Percentiles rank a stretch among this genome's conserved stretches.
phyloP scores from a whole-genome alignment of 2,113 vertebrate species.

The Asarcornis scutulata region DNA sequence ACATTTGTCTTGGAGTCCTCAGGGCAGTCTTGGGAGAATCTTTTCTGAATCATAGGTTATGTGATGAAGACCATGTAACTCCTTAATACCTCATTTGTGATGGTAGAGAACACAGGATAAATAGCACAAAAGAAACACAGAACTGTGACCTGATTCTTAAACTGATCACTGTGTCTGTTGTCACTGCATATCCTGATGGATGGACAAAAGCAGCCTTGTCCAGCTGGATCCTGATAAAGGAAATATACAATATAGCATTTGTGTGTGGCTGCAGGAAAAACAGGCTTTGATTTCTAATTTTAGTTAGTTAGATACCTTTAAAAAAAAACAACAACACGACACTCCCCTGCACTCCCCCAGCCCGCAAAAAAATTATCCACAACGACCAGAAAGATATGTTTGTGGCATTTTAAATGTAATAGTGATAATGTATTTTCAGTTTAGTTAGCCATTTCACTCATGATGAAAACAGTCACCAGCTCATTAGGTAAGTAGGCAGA shows the following conservation, averaged over 20 bases:
- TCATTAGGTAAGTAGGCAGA: neutral
- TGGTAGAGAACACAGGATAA: conserved; percentile 18
- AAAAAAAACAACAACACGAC: neutral
- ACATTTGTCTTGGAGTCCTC: conserved; percentile 5
- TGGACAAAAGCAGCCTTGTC: conserved; percentile 54
- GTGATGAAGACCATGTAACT: conserved; percentile 11
- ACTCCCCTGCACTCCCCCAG: too few species aligned
- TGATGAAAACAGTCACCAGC: neutral
- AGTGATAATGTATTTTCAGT: neutral
- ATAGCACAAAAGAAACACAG: conserved; percentile 33
- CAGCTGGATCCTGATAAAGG: neutral
- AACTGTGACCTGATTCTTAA: conserved; percentile 35
- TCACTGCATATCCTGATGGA: neutral
- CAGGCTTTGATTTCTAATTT: conserved; percentile 21
- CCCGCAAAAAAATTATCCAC: too few species aligned
- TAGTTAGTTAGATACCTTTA: neutral
- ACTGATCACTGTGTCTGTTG: neutral
- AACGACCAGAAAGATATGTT: neutral
- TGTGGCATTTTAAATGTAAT: neutral
- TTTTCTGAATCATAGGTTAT: conserved; percentile 25
- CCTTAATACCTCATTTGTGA: conserved; percentile 37
- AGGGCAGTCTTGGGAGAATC: neutral
- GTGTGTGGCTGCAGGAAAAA: neutral
- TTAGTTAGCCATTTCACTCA: neutral
- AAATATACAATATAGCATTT: conserved; percentile 21